These are phyloP conservation scores for Phymanthus crucifer DNA, from an alignment of 92 coral and sea anemone genomes.

Conservation along the genomic window DNA sequence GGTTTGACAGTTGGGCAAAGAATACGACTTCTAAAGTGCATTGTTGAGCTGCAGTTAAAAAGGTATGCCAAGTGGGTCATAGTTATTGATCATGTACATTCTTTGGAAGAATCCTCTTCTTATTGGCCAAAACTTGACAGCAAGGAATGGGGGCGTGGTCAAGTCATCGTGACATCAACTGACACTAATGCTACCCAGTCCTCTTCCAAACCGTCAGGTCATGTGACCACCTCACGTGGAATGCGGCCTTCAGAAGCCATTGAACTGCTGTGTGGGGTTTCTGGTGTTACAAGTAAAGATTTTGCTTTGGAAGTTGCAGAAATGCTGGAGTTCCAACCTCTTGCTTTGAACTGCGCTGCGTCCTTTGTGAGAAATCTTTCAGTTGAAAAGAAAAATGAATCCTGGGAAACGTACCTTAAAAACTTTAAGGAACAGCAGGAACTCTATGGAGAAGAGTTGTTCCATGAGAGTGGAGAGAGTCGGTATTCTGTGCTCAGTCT, in stretches of 20 bases:
- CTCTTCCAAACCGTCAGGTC: conserved; percentile 4
- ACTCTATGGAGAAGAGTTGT: background rate
- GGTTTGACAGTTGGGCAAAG: conserved; percentile 24
- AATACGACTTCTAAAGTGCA: conserved; percentile 28
- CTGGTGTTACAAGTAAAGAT: conserved; percentile 16
- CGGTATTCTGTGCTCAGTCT: conserved; percentile 4
- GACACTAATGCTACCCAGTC: background rate
- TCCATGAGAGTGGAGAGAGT: background rate
- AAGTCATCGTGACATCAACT: conserved; percentile 19
- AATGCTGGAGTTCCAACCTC: conserved; percentile 42
- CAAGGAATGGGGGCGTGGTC: conserved; percentile 28
- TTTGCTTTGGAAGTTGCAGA: conserved; percentile 23
- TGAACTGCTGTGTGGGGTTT: conserved; percentile 34
- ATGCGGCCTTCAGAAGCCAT: conserved; percentile 36
- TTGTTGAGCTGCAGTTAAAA: conserved; percentile 14
- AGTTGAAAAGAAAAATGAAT: background rate
- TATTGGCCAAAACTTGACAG: conserved; percentile 38
- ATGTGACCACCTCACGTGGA: conserved; percentile 30
- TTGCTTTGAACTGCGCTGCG: conserved; percentile 46
- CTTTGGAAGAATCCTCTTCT: background rate
- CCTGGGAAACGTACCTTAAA: conserved; percentile 22
- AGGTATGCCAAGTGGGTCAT: conserved; percentile 28
- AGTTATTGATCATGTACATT: conserved; percentile 22
- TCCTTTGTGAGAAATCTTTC: conserved; percentile 15
- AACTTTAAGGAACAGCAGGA: background rate